phyloP scores from a whole-genome alignment of 2,888 invertebrate genomes.

The Lepidocyrtoides sp. region DNA sequence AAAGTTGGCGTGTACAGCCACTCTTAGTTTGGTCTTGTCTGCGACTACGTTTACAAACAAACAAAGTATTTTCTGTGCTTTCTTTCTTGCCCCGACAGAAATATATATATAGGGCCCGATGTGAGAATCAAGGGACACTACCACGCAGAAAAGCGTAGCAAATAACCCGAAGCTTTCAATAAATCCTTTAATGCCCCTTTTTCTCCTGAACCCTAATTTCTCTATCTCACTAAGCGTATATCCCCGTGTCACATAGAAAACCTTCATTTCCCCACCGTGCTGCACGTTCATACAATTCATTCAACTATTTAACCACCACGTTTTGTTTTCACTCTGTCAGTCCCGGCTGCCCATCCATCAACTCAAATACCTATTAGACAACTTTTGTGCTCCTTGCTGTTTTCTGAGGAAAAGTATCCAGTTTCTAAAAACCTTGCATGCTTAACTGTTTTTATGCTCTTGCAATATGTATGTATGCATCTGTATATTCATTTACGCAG shows the following conservation, averaged over 20 bases:
- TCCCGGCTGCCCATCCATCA: conserved; percentile 16
- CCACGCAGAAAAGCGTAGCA: background rate
- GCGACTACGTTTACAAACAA: no score
- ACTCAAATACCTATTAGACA: conserved; percentile 16
- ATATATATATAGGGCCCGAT: background rate
- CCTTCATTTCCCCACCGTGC: background rate
- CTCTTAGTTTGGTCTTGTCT: no score
- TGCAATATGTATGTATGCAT: background rate
- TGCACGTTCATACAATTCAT: conserved; percentile 4
- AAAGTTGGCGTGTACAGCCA: background rate
- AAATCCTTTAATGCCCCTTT: conserved; percentile 56
- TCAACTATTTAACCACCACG: background rate
- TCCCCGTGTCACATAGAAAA: background rate
- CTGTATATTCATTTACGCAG: background rate
- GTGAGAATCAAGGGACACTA: background rate
- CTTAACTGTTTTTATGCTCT: no score
- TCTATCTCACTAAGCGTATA: background rate
- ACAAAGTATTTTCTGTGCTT: no score
- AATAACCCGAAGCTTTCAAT: conserved; percentile 35
- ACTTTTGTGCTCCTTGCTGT: no score
- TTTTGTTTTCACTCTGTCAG: conserved; percentile 11
- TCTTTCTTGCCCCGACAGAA: no score
- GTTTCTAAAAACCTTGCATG: background rate
- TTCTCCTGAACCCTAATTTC: conserved; percentile 41
- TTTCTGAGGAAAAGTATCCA: background rate